Percentiles rank a stretch among this genome's conserved stretches.
Conservation (phyloP, 64 coral and sea anemone genomes). For the Anthopleura sola region DNA sequence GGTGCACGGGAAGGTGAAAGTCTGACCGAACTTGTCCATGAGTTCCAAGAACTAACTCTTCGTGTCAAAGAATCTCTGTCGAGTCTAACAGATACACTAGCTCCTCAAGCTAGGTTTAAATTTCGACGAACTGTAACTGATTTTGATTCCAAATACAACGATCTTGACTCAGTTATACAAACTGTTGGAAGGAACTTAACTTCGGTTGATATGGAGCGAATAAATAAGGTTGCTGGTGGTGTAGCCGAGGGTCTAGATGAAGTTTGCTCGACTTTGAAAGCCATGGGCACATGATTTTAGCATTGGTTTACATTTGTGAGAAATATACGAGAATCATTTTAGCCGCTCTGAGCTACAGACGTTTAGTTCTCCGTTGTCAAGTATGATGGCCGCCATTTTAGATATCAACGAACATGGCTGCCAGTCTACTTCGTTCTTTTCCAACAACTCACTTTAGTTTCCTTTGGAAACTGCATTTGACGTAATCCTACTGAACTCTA, state of each 20-base stretch:
- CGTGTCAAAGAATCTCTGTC: constrained; percentile 71
- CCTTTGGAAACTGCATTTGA: no score
- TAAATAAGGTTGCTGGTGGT: constrained; percentile 61
- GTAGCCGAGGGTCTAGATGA: constrained; percentile 55
- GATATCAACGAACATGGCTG: no score
- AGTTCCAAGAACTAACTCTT: constrained; percentile 55
- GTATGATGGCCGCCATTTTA: no score
- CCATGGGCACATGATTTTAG: constrained; percentile 27
- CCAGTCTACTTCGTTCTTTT: no score
- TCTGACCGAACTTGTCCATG: constrained; percentile 47
- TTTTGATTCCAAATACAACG: constrained; percentile 78
- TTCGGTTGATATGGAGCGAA: constrained; percentile 64
- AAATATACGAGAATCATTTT: no score
- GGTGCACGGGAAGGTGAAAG: constrained; percentile 60
- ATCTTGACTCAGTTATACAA: constrained; percentile 69
- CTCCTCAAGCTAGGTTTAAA: constrained; percentile 81
- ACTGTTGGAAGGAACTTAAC: constrained; percentile 66
- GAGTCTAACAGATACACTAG: constrained; percentile 66
- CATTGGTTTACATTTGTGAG: no score
- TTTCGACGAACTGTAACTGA: constrained; percentile 71
- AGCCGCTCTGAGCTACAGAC: no score
- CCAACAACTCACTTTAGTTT: no score
- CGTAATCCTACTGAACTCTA: no score
- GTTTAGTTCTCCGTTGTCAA: no score
- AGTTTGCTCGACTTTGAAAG: constrained; percentile 56